A percentile compares a stretch with the other conserved stretches of the same genome.
phyloP scores from a whole-genome alignment of 2,888 invertebrate genomes.

The Oscheius sp. region DNA sequence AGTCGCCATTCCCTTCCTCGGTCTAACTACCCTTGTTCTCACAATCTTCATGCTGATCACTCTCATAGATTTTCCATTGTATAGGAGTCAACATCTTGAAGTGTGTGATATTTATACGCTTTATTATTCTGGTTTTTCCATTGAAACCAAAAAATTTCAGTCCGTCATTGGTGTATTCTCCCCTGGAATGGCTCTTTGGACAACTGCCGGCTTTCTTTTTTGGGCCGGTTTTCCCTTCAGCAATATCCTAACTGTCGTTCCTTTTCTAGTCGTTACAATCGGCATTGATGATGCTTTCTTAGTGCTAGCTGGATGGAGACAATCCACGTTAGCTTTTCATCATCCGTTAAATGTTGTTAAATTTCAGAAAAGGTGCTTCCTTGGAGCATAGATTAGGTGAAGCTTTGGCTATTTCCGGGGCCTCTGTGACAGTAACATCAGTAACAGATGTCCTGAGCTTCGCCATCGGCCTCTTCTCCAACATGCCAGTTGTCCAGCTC shows the following conservation, averaged over 20 bases:
- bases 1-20: constrained; percentile 62
- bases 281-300: constrained; percentile 69
- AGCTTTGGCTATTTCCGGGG: constrained; percentile 53
- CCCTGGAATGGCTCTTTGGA: constrained; percentile 66
- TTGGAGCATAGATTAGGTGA: constrained; percentile 53
- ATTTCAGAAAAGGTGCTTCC: constrained; percentile 48
- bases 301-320: constrained; percentile 67
- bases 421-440: constrained; percentile 57
- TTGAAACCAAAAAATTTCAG: constrained; percentile 34
- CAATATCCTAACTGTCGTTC: constrained; percentile 67
- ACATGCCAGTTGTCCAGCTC: constrained; percentile 66
- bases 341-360: background rate
- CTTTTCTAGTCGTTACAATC: constrained; percentile 66
- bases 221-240: constrained; percentile 63
- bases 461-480: constrained; percentile 65
- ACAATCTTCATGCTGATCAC: constrained; percentile 64
- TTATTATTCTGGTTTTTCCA: too few species aligned
- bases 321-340: constrained; percentile 56
- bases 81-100: constrained; percentile 65
- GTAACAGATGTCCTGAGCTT: constrained; percentile 67
- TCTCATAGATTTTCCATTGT: constrained; percentile 57
- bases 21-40: constrained; percentile 59
- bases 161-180: constrained; percentile 64
- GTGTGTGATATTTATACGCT: too few species aligned
- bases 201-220: constrained; percentile 63